These are phyloP conservation scores for Hydrozoanthus gracilis DNA, from an alignment of 92 coral and sea anemone genomes.

Conservation along the genomic window DNA sequence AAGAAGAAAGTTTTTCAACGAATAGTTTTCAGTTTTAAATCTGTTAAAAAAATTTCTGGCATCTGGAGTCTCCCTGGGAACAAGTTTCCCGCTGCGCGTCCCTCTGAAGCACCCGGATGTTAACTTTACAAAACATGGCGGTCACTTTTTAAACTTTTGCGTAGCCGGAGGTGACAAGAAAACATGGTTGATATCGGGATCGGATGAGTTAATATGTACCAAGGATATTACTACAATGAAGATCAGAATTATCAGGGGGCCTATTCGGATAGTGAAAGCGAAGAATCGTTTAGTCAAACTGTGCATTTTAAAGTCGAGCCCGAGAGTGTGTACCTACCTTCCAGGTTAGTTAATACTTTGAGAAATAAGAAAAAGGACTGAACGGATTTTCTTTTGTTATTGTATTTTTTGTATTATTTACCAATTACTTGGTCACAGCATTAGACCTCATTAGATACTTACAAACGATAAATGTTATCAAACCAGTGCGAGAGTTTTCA, in stretches of 20 bases:
- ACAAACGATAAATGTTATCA: not conserved
- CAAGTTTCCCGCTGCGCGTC: conserved; percentile 42
- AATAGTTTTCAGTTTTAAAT: not conserved
- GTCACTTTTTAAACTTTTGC: conserved; percentile 38
- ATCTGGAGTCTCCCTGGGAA: conserved; percentile 49
- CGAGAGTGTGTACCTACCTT: conserved; percentile 49
- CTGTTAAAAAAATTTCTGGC: not conserved
- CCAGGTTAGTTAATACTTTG: not conserved
- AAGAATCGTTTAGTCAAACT: conserved; percentile 64
- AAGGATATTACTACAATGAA: conserved; percentile 76
- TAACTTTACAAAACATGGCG: conserved; percentile 69
- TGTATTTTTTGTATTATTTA: no score
- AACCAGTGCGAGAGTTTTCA: no score
- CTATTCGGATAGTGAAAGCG: conserved; percentile 71
- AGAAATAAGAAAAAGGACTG: no score
- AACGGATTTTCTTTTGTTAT: no score
- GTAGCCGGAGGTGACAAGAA: conserved; percentile 15
- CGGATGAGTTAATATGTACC: conserved; percentile 79
- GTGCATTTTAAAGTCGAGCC: conserved; percentile 70
- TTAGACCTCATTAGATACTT: not conserved
- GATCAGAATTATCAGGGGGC: conserved; percentile 72
- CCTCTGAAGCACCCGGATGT: conserved; percentile 64
- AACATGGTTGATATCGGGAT: conserved; percentile 77
- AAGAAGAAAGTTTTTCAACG: not conserved
- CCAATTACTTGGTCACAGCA: not conserved